Conservation (phyloP, 2,113 vertebrate species). For the Paramormyrops kingsleyae region DNA sequence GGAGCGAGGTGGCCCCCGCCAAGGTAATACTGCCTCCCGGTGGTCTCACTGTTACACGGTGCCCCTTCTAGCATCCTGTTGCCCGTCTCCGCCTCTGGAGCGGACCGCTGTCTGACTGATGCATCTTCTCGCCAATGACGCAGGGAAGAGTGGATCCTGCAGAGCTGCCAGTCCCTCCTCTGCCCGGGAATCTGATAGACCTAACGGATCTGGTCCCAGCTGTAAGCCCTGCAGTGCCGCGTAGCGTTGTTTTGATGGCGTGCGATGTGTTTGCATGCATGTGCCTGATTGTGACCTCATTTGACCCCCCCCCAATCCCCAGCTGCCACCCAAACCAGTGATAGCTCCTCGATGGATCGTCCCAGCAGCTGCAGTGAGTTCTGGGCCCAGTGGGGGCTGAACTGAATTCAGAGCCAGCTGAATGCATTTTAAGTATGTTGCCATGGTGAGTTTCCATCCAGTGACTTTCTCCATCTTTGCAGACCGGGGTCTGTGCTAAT, state of each 20-base stretch:
- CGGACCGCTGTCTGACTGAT: background rate
- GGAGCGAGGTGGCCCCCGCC: background rate
- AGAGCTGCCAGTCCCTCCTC: slow-evolving; percentile 57
- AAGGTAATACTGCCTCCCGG: background rate
- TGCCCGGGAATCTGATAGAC: slow-evolving; percentile 86
- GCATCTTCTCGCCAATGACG: slow-evolving; percentile 11
- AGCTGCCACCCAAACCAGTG: slow-evolving; percentile 64
- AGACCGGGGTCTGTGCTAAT: slow-evolving; percentile 56
- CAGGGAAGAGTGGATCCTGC: slow-evolving; percentile 73
- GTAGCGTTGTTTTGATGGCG: background rate
- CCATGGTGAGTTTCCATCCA: background rate
- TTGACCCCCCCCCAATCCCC: slow-evolving; percentile 40
- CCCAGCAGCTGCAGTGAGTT: slow-evolving; percentile 68
- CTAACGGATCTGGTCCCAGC: slow-evolving; percentile 72
- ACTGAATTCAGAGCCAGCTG: background rate
- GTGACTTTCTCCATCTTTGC: background rate
- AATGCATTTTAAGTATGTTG: background rate
- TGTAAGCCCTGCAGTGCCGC: slow-evolving; percentile 50
- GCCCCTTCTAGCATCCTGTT: background rate
- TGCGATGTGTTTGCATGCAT: background rate
- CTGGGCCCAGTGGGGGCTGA: background rate
- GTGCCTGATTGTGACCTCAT: background rate
- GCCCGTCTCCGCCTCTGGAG: background rate
- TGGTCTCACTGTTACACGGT: background rate
- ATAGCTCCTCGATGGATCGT: slow-evolving; percentile 85